Percentiles rank a stretch among this genome's conserved stretches.
Conservation (phyloP, 2,113 vertebrate species). For the Callaeas wilsoni region DNA sequence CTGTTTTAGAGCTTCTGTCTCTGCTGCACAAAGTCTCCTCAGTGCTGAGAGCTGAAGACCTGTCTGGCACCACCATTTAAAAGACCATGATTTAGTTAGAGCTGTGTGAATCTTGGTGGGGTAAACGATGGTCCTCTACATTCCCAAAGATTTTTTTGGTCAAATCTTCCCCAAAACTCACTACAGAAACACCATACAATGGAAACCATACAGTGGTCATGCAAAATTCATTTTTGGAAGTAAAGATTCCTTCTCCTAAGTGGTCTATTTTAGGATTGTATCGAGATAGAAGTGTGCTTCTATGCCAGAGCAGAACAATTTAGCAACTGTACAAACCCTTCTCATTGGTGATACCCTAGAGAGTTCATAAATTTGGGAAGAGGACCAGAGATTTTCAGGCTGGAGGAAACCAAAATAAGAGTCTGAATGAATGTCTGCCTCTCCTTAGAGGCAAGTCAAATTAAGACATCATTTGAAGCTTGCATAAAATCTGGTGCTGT, state of each 20-base stretch:
- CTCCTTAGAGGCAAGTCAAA: not conserved
- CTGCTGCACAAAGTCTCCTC: not conserved
- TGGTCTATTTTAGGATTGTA: not conserved
- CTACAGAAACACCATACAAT: not conserved
- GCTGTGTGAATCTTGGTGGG: not conserved
- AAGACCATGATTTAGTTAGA: not conserved
- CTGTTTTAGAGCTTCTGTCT: not conserved
- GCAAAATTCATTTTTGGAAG: not conserved
- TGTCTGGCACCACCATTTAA: not conserved
- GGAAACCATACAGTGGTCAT: not conserved
- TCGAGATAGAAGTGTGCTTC: not conserved
- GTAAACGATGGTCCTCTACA: not conserved
- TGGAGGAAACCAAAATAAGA: not conserved
- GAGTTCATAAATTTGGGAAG: not conserved
- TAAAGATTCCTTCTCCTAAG: not conserved
- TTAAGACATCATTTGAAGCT: not conserved
- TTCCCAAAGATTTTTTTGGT: not conserved
- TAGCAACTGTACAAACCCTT: not conserved
- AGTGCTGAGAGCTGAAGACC: not conserved
- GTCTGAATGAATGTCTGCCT: not conserved
- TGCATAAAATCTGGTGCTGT: constrained; percentile 2
- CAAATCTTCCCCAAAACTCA: not conserved
- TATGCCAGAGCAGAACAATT: not conserved
- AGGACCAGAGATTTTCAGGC: not conserved
- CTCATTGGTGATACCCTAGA: not conserved